Base-by-base conservation (phyloP, 1,140 invertebrate species). In the Riptortus pedestris region DNA sequence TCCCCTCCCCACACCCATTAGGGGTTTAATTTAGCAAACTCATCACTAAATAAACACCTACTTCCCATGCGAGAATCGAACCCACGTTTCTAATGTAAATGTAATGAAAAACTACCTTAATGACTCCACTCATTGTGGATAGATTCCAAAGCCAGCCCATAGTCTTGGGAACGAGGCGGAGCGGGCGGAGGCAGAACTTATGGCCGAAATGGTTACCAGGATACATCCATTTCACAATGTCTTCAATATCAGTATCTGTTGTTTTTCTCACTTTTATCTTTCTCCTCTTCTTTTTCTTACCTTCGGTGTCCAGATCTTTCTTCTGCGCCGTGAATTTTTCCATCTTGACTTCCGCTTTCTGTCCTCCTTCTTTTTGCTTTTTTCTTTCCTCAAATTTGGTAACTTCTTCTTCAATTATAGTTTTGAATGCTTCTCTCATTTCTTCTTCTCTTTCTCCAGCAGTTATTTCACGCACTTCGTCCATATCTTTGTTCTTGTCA, bases 121-220 rank as follows among this genome's bases (percentile, higher is more conserved):
- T 14, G 26, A 27, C 20, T 55, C 51, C 51, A 9, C 20, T 24
- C 2, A 22, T 14, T 48, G 14, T 28, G 20, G 26, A 63, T 47
- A 76, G 69, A 67, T 76, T 80, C 80, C 80, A 82, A 16, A 80
- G 67, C 80, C 80, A 82, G 0, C 80, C 80, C 79, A 81, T 81
- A 24, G 73, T 72, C 2, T 74, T 70, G 0, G 80, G 80, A 0
- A 81, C 79, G 2, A 75, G 72, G 29, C 70, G 73, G 5, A 71
- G 62, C 26, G 72, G 73, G 2, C 71, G 66, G 0, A 72, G 70
- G 66, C 80, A 81, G 68, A 74, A 67, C 58, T 76, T 78, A 63
- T 81, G 80, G 0, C 79, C 80, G 33, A 79, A 72, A 14, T 74
- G 69, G 0, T 74, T 72, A 4, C 79, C 79, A 70, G 72, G 66